Evolutionary conservation across 2,888 invertebrate species (phyloP), one percentile per base, ranked within the genome.

Genomic region (Amphipyra berbera): DNA sequence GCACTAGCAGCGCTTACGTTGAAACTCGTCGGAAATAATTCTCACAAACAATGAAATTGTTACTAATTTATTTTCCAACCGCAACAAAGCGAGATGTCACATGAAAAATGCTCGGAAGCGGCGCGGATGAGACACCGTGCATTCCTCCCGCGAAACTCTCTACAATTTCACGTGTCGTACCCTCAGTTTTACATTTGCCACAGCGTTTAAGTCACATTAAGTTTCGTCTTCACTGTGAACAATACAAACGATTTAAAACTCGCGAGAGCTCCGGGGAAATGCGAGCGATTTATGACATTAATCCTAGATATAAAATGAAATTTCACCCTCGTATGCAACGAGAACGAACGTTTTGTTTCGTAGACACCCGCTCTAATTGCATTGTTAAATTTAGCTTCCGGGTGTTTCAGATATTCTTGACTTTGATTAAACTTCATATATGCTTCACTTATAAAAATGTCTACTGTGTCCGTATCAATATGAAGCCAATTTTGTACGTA

Each of bases 41-140:
- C 89, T 88, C 87, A 81, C 91, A 92, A 93, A 94, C 93, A 95
- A 91, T 94, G 93, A 92, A 93, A 94, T 93, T 92, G 94, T 94
- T 91, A 93, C 92, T 94, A 94, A 95, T 95, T 94, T 94, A 92
- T 95, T 94, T 92, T 86, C 88, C 90, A 84, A 91, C 94, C 93
- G 83, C 93, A 93, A 94, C 94, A 95, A 94, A 94, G 94, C 92
- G 93, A 90, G 90, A 92, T 91, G 94, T 94, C 94, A 90, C 93
- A 87, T 94, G 94, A 95, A 94, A 95, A 94, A 94, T 94, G 89
- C 88, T 87, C 83, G 85, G 81, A 82, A 85, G 83, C 88, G 78
- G 83, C 78, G 82, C 79, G 89, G 87, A 88, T 87, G 90, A 88
- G 90, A 87, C 89, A 82, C 83, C 86, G 86, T 89, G 88, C 93